phyloP scores from a whole-genome alignment of 2,113 vertebrate species.

The Tor tambroides region DNA sequence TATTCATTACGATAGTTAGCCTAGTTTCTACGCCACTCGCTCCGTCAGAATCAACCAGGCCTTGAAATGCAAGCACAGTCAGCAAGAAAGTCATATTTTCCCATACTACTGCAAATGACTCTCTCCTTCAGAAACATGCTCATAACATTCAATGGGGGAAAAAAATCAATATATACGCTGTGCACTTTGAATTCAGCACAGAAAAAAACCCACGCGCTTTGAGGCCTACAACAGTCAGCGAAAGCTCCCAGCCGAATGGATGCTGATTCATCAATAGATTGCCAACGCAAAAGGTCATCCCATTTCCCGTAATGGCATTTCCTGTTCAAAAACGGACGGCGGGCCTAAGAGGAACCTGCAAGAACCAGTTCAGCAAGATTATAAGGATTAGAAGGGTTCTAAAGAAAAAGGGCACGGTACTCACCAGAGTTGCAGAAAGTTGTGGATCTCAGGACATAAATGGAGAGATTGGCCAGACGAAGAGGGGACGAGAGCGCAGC shows the following conservation, averaged over 20 bases:
- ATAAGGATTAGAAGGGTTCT: constrained; percentile 16
- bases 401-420: constrained; percentile 48
- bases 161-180: background rate
- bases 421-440: constrained; percentile 68
- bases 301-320: constrained; percentile 2
- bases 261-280: constrained; percentile 37
- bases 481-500: constrained; percentile 50
- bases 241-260: background rate
- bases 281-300: constrained; percentile 23
- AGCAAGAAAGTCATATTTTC: constrained; percentile 13
- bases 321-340: background rate
- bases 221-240: background rate
- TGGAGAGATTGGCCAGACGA: constrained; percentile 57
- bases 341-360: background rate
- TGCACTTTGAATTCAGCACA: constrained; percentile 2
- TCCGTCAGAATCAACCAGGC: constrained; percentile 5
- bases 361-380: background rate
- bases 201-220: background rate
- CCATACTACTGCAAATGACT: constrained; percentile 3
- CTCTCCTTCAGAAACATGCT: constrained; percentile 3
- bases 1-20: constrained; percentile 7
- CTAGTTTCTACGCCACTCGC: background rate
- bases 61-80: constrained; percentile 19
- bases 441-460: constrained; percentile 72
- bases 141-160: background rate